A percentile compares a stretch with the other conserved stretches of the same genome.
These are phyloP conservation scores for Phalloptychus januarius DNA, from an alignment of 2,797 vertebrate species.

Conservation along the genomic window DNA sequence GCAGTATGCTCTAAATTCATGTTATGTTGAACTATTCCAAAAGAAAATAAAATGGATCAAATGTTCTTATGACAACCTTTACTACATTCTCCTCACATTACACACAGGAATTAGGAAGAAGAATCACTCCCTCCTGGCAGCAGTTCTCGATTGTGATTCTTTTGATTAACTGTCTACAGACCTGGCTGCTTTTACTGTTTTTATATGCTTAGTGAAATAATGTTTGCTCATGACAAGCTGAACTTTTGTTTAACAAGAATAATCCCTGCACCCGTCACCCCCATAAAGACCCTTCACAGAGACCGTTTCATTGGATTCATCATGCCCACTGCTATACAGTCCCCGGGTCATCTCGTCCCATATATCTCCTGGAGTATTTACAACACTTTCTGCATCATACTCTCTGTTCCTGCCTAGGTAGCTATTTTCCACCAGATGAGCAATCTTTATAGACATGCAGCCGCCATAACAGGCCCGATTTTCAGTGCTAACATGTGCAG, in stretches of 20 bases:
- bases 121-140: background rate
- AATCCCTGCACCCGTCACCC: slow-evolving; percentile 30
- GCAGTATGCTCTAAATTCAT: background rate
- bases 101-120: background rate
- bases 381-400: slow-evolving; percentile 87
- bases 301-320: slow-evolving; percentile 77
- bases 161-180: slow-evolving; percentile 31
- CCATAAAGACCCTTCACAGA: slow-evolving; percentile 52
- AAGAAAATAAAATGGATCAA: background rate
- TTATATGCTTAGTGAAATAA: slow-evolving; percentile 55
- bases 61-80: background rate
- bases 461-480: slow-evolving; percentile 94
- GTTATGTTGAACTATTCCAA: slow-evolving; percentile 7
- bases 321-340: slow-evolving; percentile 68
- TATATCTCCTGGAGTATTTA: slow-evolving; percentile 93
- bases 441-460: slow-evolving; percentile 95
- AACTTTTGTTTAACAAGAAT: slow-evolving; percentile 56
- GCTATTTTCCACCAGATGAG: slow-evolving; percentile 97
- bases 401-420: slow-evolving; percentile 90
- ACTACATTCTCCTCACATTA: background rate
- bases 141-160: background rate
- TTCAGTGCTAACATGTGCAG: slow-evolving; percentile 86
- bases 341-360: slow-evolving; percentile 77
- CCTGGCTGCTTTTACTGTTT: slow-evolving; percentile 27
- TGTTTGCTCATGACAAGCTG: slow-evolving; percentile 53